Percentiles rank a stretch among this genome's conserved stretches.
Conservation (phyloP, 1,140 invertebrate genomes). For the Drosophila repleta region DNA sequence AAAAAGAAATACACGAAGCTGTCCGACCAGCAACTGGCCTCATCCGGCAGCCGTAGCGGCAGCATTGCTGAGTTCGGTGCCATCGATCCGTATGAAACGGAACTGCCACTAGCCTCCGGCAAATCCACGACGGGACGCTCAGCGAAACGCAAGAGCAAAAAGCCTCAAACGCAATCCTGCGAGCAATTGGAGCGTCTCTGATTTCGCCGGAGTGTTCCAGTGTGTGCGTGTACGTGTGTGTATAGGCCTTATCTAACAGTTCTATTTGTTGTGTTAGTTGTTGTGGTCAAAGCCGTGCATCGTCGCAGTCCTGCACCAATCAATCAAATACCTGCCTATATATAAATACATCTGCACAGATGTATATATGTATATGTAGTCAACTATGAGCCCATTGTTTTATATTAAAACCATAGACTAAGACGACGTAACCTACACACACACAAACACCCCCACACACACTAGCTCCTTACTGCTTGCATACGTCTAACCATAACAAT, state of each 20-base stretch:
- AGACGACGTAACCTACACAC: constrained; percentile 28
- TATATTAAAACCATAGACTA: constrained; percentile 78
- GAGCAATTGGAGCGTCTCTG: constrained; percentile 75
- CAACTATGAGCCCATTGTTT: constrained; percentile 62
- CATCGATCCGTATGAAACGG: constrained; percentile 64
- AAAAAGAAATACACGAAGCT: constrained; percentile 78
- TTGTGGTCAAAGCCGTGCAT: constrained; percentile 25
- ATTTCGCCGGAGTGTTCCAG: not conserved
- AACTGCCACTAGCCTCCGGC: constrained; percentile 10
- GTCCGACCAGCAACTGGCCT: constrained; percentile 54
- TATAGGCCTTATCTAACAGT: not conserved
- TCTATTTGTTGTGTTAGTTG: constrained; percentile 14
- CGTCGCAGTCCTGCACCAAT: constrained; percentile 13
- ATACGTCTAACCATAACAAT: constrained; percentile 12
- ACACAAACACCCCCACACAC: constrained; percentile 17
- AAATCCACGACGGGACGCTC: constrained; percentile 29
- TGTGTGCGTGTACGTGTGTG: not conserved
- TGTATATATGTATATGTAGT: not conserved
- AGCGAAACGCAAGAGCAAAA: constrained; percentile 60
- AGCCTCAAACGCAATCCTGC: constrained; percentile 73
- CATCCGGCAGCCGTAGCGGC: not conserved
- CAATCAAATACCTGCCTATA: constrained; percentile 13
- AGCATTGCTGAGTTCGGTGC: constrained; percentile 50
- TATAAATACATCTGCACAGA: not conserved
- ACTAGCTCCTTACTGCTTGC: constrained; percentile 14